phyloP scores from a whole-genome alignment of 2,888 invertebrate genomes.

The Apodemia duryi region DNA sequence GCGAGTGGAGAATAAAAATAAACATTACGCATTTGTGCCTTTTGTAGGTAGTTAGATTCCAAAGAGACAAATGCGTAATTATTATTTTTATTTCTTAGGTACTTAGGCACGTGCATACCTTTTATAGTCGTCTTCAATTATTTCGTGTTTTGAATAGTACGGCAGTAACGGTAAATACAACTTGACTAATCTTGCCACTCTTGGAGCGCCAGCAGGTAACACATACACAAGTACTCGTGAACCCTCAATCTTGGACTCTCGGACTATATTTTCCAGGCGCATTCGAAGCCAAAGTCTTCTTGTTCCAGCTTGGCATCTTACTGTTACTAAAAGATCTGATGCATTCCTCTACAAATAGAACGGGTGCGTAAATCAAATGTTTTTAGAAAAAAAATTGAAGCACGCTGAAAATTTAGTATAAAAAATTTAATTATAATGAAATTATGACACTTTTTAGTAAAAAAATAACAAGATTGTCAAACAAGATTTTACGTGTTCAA shows the following conservation, averaged over 20 bases:
- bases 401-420: too few relatives aligned
- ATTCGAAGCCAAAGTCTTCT: slow-evolving; percentile 93
- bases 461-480: too few relatives aligned
- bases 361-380: not conserved
- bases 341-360: slow-evolving; percentile 13
- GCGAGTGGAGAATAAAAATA: too few relatives aligned
- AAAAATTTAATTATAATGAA: too few relatives aligned
- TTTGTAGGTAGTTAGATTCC: too few relatives aligned
- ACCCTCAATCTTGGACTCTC: slow-evolving; percentile 36
- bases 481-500: too few relatives aligned
- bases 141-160: slow-evolving; percentile 58
- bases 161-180: slow-evolving; percentile 55
- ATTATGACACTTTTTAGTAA: too few relatives aligned
- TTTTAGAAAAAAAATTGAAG: not conserved
- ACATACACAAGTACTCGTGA: slow-evolving; percentile 55
- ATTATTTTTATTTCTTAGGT: too few relatives aligned
- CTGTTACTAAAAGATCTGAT: slow-evolving; percentile 84
- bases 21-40: too few relatives aligned
- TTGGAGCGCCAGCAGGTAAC: slow-evolving; percentile 63
- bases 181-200: slow-evolving; percentile 60
- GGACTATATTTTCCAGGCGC: slow-evolving; percentile 68
- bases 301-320: slow-evolving; percentile 95
- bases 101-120: slow-evolving; percentile 29
- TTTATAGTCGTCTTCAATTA: slow-evolving; percentile 43
- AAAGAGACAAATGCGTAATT: too few relatives aligned